Base-by-base conservation (phyloP, 1,140 invertebrate species). In the Drosophila ironensis region DNA sequence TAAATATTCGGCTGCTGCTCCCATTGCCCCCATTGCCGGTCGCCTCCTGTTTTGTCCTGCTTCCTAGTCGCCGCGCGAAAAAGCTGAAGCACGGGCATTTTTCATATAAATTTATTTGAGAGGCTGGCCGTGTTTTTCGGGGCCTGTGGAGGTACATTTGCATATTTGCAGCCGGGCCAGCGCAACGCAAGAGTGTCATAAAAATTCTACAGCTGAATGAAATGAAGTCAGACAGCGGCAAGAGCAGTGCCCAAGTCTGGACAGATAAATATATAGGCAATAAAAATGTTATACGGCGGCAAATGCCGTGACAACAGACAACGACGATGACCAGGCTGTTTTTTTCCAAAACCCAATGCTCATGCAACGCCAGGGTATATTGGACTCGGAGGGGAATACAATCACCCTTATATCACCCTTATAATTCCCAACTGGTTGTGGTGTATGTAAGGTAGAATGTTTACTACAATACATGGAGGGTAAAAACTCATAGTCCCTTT, bases 101-200 rank as follows among this genome's bases (percentile, higher is more conserved):
- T 84, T 84, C 73, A 73, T 69, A 76, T 77, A 82, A 61, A 82
- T 76, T 77, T 77, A 69, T 82, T 81, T 84, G 40, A 72, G 35
- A 41, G 71, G 45, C 27, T 59, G 42, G 45, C 22, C 24, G 22
- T 54, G 63, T 25, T 25, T 12, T 30, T 6, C 41, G 33, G 22
- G 44, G 38, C 35, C 45, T 44, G 24, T 28, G 38, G n/a, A 44
- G 38, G 14, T 6, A 69, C 47, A 82, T 82, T 82, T 84, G 77
- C 77, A 81, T 81, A 81, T 81, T 81, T 76, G 76, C 68, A 81
- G 66, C 61, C 44, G 33, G 30, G 33, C 56, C 66, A 51, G 22
- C 52, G 45, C 52, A 76, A 45, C 54, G 53, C 60, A 40, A 64
- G 69, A 69, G 61, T 72, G 77, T 72, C 73, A 82, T 84, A 78